Percentiles rank a stretch among this genome's conserved stretches.
These are phyloP conservation scores for Lasioglossum albipes DNA, from an alignment of 1,140 invertebrate genomes.

Conservation along the genomic window DNA sequence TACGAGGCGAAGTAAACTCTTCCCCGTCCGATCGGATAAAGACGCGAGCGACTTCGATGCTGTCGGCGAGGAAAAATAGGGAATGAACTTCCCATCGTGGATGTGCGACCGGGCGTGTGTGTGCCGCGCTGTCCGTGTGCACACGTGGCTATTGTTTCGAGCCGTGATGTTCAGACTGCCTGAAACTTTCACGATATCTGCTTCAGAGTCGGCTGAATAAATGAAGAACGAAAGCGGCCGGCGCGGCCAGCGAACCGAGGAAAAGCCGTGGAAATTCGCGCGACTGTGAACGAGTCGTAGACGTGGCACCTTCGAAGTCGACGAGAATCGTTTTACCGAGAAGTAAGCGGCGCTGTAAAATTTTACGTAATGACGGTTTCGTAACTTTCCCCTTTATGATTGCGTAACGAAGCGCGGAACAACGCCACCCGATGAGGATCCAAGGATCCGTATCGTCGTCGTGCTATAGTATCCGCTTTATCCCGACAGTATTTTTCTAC, in stretches of 20 bases:
- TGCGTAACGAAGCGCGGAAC: slow-evolving; percentile 22
- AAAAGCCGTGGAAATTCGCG: not conserved
- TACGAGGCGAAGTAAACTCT: slow-evolving; percentile 61
- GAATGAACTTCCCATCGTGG: slow-evolving; percentile 50
- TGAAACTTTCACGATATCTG: slow-evolving; percentile 35
- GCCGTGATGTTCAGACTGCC: not conserved
- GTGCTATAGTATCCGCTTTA: not conserved
- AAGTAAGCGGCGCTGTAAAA: slow-evolving; percentile 24
- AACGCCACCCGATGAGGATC: not conserved
- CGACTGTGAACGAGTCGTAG: slow-evolving; percentile 1
- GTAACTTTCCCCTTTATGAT: not conserved
- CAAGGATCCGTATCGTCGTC: not conserved
- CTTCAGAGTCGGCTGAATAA: slow-evolving; percentile 16
- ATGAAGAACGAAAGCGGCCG: slow-evolving; percentile 2
- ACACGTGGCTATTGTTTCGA: slow-evolving; percentile 15
- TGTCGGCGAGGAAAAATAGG: slow-evolving; percentile 67
- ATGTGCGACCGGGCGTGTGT: no score
- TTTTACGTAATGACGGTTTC: slow-evolving; percentile 19
- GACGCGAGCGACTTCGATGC: slow-evolving; percentile 65
- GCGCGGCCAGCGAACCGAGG: no score
- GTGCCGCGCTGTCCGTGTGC: not conserved
- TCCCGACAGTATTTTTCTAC: slow-evolving; percentile 18
- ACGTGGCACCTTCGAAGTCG: not conserved
- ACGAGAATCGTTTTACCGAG: slow-evolving; percentile 12
- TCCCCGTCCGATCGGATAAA: slow-evolving; percentile 66